Evolutionary conservation across 2,888 invertebrate genomes (phyloP).

Genomic region (Trichacis sp.): DNA sequence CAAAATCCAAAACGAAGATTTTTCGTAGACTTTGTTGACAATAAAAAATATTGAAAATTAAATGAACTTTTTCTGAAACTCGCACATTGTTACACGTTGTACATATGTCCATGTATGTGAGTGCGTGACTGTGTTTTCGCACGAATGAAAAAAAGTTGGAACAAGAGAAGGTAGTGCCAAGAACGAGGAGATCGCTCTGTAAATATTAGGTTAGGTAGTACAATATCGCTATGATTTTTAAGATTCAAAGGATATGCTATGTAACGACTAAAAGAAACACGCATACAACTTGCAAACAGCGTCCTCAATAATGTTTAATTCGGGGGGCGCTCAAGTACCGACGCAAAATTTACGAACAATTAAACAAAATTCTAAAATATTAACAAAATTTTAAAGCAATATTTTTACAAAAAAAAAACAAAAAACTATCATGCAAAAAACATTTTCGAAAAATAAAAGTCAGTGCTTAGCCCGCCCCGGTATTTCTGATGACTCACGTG

Average conservation of each 20-base stretch:
- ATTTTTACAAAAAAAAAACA: no score
- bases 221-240: constrained; percentile 65
- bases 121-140: constrained; percentile 1
- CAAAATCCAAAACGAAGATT: no score
- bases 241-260: constrained; percentile 62
- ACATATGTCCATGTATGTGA: background rate
- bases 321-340: constrained; percentile 44
- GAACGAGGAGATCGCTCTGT: constrained; percentile 58
- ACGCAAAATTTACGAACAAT: no score
- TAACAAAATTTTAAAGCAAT: no score
- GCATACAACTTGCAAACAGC: constrained; percentile 53
- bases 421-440: no score
- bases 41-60: no score
- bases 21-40: no score
- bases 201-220: constrained; percentile 67
- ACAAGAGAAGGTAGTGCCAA: constrained; percentile 59
- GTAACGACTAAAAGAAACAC: constrained; percentile 59
- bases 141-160: constrained; percentile 6
- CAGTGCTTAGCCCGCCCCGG: no score
- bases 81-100: background rate
- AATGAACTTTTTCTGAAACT: no score
- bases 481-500: constrained; percentile 51
- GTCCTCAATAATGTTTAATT: constrained; percentile 42
- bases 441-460: no score
- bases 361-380: no score